Percentiles rank a stretch among this genome's conserved stretches.
Conservation (phyloP, 2,113 vertebrate genomes). For the Lycaon pictus region DNA sequence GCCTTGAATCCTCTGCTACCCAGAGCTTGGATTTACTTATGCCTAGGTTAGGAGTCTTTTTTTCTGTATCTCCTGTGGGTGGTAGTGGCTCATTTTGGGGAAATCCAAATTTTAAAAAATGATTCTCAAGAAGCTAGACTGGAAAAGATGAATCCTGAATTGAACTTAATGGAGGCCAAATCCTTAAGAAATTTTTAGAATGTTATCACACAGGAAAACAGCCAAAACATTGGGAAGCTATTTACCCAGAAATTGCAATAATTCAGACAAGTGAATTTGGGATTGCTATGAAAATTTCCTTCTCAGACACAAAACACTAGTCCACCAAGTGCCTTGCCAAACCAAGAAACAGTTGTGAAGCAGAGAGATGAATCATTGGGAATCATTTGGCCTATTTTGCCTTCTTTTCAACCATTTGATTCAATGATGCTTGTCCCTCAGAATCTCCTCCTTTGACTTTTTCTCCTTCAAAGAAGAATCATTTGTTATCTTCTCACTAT, state of each 20-base stretch:
- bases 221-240: not conserved
- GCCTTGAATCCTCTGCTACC: not conserved
- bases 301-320: slow-evolving; percentile 12
- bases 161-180: slow-evolving; percentile 37
- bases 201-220: slow-evolving; percentile 23
- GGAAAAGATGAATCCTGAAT: not conserved
- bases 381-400: slow-evolving; percentile 37
- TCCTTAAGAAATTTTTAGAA: slow-evolving; percentile 18
- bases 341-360: not conserved
- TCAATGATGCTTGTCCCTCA: not conserved
- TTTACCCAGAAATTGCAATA: slow-evolving; percentile 36
- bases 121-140: not conserved
- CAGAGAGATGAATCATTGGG: slow-evolving; percentile 34
- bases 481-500: slow-evolving; percentile 33
- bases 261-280: not conserved
- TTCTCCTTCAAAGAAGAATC: slow-evolving; percentile 69
- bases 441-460: not conserved
- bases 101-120: not conserved
- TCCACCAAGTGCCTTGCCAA: slow-evolving; percentile 13
- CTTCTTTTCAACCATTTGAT: slow-evolving; percentile 47
- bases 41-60: not conserved
- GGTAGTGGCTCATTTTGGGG: not conserved
- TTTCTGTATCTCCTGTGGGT: not conserved
- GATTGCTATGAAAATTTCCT: slow-evolving; percentile 28
- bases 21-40: not conserved